Conservation (phyloP, 2,113 vertebrate genomes). For the Columbina picui region DNA sequence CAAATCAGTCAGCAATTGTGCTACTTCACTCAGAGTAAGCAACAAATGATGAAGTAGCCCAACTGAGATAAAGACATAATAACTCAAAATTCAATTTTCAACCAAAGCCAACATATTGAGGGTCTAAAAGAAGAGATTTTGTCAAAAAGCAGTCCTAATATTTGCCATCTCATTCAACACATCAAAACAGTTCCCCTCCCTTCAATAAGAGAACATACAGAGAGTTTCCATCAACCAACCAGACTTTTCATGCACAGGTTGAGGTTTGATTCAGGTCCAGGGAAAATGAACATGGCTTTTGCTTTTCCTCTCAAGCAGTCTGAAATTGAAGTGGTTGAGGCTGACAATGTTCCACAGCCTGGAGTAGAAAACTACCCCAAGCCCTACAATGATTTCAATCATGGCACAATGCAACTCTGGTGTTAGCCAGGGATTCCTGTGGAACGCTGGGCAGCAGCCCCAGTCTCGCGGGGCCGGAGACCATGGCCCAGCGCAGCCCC, state of each 20-base stretch:
- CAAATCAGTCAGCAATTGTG: background rate
- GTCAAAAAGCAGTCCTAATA: background rate
- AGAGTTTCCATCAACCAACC: background rate
- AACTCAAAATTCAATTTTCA: background rate
- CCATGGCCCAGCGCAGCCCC: rapidly evolving
- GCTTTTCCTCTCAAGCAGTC: background rate
- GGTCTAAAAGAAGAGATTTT: background rate
- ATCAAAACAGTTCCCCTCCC: background rate
- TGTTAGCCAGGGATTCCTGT: rapidly evolving
- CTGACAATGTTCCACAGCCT: background rate
- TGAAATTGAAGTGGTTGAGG: background rate
- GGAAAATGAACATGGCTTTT: background rate
- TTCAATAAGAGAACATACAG: background rate
- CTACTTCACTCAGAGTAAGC: background rate
- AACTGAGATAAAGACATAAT: background rate
- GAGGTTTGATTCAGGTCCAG: background rate
- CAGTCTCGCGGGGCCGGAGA: rapidly evolving
- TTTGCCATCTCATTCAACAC: background rate
- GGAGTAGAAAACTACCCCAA: background rate
- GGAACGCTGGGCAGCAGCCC: background rate
- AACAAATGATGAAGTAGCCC: background rate
- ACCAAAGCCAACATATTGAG: background rate
- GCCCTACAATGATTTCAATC: background rate
- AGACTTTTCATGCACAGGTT: background rate
- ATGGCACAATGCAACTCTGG: background rate